Base-by-base conservation (phyloP, 2,797 vertebrate species). In the Sebastes paucispinis region DNA sequence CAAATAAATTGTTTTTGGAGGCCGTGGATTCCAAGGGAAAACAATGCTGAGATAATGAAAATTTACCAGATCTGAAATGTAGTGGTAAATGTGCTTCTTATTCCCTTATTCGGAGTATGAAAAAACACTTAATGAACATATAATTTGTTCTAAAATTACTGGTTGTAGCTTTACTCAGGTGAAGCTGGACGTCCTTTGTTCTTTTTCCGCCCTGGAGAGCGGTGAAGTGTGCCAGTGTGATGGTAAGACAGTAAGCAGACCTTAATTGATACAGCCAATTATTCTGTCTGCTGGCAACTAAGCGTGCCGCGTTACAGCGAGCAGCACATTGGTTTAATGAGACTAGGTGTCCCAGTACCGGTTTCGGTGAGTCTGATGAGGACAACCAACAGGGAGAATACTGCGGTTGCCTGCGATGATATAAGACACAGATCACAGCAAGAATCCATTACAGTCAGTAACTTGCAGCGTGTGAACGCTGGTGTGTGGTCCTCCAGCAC, bases 191-290 rank as follows among this genome's bases (percentile, higher is more conserved):
- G 34, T 73, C 65, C 58, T 80, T 87, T 82, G 65, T 80, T 79
- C 73, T 81, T 63, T 63, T 34, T 36, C 14, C 22, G 25, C 66
- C 69, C 52, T 24, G 52, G 71, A 65, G 75, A 70, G 72, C 25
- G 31, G 54, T 65, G 69, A 39, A 82, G 84, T 57, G 69, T 75
- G 77, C 63, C 71, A 77, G 77, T 59, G 80, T 58, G 81, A 87
- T 78, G 55, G 75, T 83, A 66, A 91, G 89, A 86, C 82, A 79
- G 75, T 90, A 87, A 92, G 87, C 87, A 91, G 88, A 82, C 79
- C 67, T 83, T 93, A 94, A 93, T 93, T 91, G 88, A 95, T 93
- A 85, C 84, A n/a, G 68, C 90, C 93, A 93, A 91, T 95, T 94
- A 94, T 87, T 85, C 77, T 60, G 71, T 84, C 90, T 79, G 63